These are phyloP conservation scores for Chironomus riparius DNA, from an alignment of 2,888 invertebrate species.

Conservation along the genomic window DNA sequence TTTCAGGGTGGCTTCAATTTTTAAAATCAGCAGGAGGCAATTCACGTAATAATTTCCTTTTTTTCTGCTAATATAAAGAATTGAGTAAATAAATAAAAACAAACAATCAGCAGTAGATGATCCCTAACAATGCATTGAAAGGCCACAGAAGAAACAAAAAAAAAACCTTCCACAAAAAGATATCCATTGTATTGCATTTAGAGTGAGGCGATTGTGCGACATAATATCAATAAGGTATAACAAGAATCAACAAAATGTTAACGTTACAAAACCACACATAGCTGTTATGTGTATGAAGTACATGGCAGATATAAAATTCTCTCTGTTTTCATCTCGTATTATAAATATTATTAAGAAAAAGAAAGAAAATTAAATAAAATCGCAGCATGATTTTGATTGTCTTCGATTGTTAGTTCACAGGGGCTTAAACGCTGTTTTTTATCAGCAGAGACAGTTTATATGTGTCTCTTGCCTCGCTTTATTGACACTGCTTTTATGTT, in stretches of 20 bases:
- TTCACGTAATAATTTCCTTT: constrained; percentile 15
- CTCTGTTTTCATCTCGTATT: background rate
- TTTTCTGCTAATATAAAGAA: constrained; percentile 5
- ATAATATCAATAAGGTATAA: constrained; percentile 11
- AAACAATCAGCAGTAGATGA: background rate
- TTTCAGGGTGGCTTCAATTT: constrained; percentile 26
- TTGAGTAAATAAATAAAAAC: background rate
- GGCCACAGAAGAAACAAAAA: background rate
- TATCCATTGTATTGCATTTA: background rate
- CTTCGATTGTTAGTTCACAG: constrained; percentile 13
- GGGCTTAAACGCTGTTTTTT: background rate
- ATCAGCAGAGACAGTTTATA: constrained; percentile 12
- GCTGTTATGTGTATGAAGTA: too few species aligned
- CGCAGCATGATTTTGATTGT: constrained; percentile 28
- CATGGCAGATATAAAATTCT: background rate
- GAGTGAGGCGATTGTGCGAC: constrained; percentile 18
- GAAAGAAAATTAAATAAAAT: constrained; percentile 12
- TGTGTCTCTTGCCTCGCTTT: constrained; percentile 6
- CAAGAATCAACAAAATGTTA: background rate
- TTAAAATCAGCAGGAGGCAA: constrained; percentile 21
- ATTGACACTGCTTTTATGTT: background rate
- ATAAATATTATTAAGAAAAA: too few species aligned
- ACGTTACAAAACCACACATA: background rate
- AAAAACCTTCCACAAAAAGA: background rate
- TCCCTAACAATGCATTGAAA: background rate